Evolutionary conservation across 92 coral and sea anemone genomes (phyloP), one percentile per base, ranked within the genome.

Genomic region (Chrysogorgia sp.): DNA sequence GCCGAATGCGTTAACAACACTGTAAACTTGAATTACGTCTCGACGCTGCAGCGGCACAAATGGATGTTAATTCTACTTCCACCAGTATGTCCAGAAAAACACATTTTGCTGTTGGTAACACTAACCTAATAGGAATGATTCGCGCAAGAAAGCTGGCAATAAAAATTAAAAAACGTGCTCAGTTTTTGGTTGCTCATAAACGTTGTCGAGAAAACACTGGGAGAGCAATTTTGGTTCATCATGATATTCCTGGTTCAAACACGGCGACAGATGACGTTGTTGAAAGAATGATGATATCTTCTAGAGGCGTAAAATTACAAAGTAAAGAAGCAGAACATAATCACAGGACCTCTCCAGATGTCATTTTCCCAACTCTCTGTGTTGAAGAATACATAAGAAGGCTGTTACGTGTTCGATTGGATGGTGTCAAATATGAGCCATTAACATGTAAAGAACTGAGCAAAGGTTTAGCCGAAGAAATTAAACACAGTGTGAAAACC

Each of bases 121-220:
- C 65, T 1, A 53, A 50, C 23, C 79, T 96, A 91, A 87, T 96
- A 19, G 99, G 99, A 12, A 92, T 96, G 99, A 96, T 96, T 19
- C 82, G 97, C 29, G 99, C 99, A 0, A 63, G 99, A 35, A 96
- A 96, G 78, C 85, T 96, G 3, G 99, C 99, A 8, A 86, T 88
- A 1, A 96, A 96, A 78, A 77, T 96, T 9, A 96, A 96, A 82
- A 89, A 86, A 66, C 87, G 99, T 35, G 99, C 99, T 20, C 96
- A 92, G 68, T 96, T 96, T 85, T 67, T 96, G 7, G 99, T 96
- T 2, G 89, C 92, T 3, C 96, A 96, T 53, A 89, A 84, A 66
- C 85, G 86, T 23, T 88, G 91, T 3, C 76, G 86, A 7, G 97
- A 96, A 52, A 92, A 96, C 85, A 55, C 88, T 0, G 99, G 99